phyloP scores from a whole-genome alignment of 2,797 vertebrate genomes.

The Tenualosa ilisha region DNA sequence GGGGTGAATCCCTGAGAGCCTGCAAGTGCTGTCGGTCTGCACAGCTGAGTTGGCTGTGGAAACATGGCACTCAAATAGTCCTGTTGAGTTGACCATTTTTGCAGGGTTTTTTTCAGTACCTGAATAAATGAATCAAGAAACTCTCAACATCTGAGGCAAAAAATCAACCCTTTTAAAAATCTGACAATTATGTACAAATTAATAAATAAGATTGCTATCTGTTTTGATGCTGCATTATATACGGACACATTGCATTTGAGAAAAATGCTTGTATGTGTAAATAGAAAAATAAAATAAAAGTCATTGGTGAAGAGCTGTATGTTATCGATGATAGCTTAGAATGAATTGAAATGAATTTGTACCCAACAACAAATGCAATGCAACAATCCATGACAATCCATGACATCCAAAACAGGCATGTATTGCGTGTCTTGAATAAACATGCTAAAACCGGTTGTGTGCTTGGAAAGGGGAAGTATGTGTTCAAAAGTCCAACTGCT shows the following conservation, averaged over 20 bases:
- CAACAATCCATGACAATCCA: too few relatives aligned
- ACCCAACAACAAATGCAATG: too few relatives aligned
- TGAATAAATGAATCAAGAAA: not conserved
- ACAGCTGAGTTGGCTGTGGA: not conserved
- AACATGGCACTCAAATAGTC: not conserved
- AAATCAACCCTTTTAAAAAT: not conserved
- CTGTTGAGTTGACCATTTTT: not conserved
- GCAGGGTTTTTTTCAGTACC: not conserved
- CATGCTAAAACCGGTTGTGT: not conserved
- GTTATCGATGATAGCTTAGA: not conserved
- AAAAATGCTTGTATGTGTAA: not conserved
- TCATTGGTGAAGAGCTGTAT: not conserved
- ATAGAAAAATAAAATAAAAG: not conserved
- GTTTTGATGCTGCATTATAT: not conserved
- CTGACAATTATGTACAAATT: not conserved
- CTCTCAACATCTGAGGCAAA: not conserved
- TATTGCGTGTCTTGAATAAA: not conserved
- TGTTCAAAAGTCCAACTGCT: not conserved
- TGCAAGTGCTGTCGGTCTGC: not conserved
- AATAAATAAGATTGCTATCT: not conserved
- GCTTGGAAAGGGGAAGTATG: not conserved
- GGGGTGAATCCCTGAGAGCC: slow-evolving; percentile 4
- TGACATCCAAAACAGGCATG: not conserved
- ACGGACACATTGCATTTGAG: not conserved
- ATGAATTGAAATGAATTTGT: not conserved